Evolutionary conservation across 1,140 invertebrate genomes (phyloP).

Genomic region (Sycobia sp.): DNA sequence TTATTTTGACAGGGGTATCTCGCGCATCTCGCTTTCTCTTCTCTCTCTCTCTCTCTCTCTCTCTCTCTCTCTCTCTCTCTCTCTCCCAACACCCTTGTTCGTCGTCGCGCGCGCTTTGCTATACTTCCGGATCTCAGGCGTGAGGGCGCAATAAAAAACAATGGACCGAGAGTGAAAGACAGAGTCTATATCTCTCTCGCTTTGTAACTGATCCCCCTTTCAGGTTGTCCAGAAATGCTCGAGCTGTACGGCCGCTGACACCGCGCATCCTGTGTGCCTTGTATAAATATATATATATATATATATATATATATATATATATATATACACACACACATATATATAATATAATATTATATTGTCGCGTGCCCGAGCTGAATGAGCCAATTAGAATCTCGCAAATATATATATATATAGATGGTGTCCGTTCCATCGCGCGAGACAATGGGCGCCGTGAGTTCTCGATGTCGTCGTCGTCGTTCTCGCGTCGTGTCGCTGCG

Average conservation of each 20-base stretch:
- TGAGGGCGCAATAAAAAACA: not conserved
- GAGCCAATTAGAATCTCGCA: constrained; percentile 60
- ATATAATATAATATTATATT: too few species aligned
- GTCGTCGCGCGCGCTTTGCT: too few species aligned
- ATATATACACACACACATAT: too few species aligned
- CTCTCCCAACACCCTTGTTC: too few species aligned
- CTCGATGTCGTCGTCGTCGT: too few species aligned
- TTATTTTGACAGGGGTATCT: constrained; percentile 39
- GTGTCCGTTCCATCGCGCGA: constrained; percentile 7
- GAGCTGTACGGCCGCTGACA: constrained; percentile 39
- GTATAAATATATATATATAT: constrained; percentile 56
- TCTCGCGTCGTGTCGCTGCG: too few species aligned
- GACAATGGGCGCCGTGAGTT: constrained; percentile 55
- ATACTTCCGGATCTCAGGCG: constrained; percentile 42
- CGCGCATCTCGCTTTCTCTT: constrained; percentile 18
- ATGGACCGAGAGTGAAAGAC: constrained; percentile 23
- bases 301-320: too few species aligned
- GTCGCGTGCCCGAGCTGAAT: too few species aligned
- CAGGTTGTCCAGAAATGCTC: constrained; percentile 37
- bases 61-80: too few species aligned
- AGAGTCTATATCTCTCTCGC: constrained; percentile 16
- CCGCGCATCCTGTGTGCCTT: constrained; percentile 60
- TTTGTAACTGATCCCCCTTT: constrained; percentile 47
- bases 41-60: too few species aligned
- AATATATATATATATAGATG: not conserved